Percentiles rank a stretch among this genome's conserved stretches.
phyloP scores from a whole-genome alignment of 1,140 invertebrate genomes.

The Platorchestia sp. region DNA sequence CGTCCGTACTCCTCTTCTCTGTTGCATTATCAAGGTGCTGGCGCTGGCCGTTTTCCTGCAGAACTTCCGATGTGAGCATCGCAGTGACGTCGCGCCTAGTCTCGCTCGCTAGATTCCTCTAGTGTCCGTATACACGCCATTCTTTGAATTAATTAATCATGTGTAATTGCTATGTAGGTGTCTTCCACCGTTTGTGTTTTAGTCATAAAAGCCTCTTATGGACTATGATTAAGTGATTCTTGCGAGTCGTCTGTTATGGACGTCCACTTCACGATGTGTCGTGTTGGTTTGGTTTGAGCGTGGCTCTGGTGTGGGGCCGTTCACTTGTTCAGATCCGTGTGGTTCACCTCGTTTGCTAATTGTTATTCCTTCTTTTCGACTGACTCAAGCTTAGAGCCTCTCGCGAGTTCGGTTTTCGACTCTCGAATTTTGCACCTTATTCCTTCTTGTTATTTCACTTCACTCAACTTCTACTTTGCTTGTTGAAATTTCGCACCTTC shows the following conservation, averaged over 20 bases:
- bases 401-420: not conserved
- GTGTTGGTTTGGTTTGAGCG: not conserved
- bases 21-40: not conserved
- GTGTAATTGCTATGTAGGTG: not conserved
- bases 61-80: not conserved
- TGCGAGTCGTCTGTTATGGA: not conserved
- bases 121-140: not conserved
- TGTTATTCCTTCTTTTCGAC: not conserved
- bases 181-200: not conserved
- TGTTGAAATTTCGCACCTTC: not conserved
- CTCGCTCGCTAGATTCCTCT: no score
- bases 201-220: not conserved
- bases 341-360: not conserved
- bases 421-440: not conserved
- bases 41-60: not conserved
- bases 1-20: not conserved
- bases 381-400: not conserved
- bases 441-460: not conserved
- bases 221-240: not conserved
- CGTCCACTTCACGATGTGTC: not conserved
- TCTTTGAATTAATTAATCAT: not conserved
- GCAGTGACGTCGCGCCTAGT: not conserved
- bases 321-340: not conserved
- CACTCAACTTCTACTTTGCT: not conserved
- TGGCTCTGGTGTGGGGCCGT: not conserved